phyloP scores from a whole-genome alignment of 2,113 vertebrate genomes.

The Tragelaphus buxtoni region DNA sequence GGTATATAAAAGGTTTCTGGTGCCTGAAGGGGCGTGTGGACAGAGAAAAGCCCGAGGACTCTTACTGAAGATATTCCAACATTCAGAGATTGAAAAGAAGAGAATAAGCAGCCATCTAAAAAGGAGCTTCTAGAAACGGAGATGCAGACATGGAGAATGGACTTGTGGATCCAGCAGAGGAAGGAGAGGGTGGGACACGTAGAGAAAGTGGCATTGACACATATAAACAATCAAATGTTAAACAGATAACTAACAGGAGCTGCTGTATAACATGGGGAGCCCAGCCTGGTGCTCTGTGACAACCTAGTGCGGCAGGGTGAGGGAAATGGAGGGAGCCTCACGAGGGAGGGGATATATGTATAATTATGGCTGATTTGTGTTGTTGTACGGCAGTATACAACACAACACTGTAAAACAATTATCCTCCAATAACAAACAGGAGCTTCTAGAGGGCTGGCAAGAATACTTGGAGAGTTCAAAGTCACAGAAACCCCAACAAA shows the following conservation, averaged over 20 bases:
- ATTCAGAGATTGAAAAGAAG: not conserved
- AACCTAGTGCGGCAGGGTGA: rapidly evolving
- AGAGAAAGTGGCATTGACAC: not conserved
- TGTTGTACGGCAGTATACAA: not conserved
- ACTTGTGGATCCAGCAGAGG: not conserved
- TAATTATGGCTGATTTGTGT: not conserved
- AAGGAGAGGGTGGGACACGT: not conserved
- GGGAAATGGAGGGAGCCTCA: not conserved
- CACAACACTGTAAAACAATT: not conserved
- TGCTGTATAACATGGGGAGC: not conserved
- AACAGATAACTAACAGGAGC: not conserved
- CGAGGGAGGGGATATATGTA: not conserved
- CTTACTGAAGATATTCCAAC: not conserved
- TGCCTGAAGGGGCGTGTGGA: rapidly evolving
- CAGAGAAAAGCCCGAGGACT: not conserved
- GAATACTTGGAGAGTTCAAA: not conserved
- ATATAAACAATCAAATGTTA: not conserved
- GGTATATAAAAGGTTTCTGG: not conserved
- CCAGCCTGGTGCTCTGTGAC: not conserved
- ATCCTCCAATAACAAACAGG: not conserved
- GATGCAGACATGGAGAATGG: not conserved
- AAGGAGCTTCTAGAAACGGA: not conserved
- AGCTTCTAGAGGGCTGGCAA: not conserved
- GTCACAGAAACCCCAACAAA: not conserved
- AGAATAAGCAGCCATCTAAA: not conserved